Conservation (phyloP, 2,113 vertebrate species). For the Hydrochoerus hydrochaeris region DNA sequence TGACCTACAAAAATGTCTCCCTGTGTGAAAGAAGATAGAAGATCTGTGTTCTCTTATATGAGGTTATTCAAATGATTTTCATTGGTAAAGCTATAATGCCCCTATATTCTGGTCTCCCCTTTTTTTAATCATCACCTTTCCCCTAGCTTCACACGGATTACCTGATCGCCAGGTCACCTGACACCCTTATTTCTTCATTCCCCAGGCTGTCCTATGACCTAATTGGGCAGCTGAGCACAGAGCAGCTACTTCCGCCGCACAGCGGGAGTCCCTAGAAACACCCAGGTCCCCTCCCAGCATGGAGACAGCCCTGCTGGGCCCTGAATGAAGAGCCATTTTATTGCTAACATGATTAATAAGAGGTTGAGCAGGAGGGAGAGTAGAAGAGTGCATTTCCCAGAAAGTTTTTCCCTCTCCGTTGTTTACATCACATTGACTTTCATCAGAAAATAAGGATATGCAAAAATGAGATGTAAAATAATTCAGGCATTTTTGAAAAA, state of each 20-base stretch:
- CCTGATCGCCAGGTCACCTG: constrained; percentile 20
- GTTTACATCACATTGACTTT: constrained; percentile 65
- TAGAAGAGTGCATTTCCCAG: neutral
- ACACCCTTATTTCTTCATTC: constrained; percentile 26
- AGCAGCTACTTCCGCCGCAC: neutral
- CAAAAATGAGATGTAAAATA: constrained; percentile 79
- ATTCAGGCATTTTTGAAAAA: constrained; percentile 77
- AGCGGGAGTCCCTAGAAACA: constrained; percentile 18
- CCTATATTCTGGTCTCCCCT: neutral
- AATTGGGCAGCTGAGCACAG: constrained; percentile 61
- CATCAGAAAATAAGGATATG: constrained; percentile 68
- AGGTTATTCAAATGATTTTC: neutral
- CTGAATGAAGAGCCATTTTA: constrained; percentile 30
- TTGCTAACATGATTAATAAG: constrained; percentile 27
- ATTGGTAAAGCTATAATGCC: neutral
- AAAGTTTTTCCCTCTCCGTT: constrained; percentile 55
- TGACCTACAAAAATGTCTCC: neutral
- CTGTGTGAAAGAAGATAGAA: neutral
- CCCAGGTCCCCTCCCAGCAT: neutral
- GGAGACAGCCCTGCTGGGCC: neutral
- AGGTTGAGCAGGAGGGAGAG: neutral
- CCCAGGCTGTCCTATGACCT: constrained; percentile 31
- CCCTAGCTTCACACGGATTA: neutral
- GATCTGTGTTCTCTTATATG: neutral
- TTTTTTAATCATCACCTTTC: neutral